phyloP scores from a whole-genome alignment of 2,797 vertebrate genomes.

The Natrix natrix region DNA sequence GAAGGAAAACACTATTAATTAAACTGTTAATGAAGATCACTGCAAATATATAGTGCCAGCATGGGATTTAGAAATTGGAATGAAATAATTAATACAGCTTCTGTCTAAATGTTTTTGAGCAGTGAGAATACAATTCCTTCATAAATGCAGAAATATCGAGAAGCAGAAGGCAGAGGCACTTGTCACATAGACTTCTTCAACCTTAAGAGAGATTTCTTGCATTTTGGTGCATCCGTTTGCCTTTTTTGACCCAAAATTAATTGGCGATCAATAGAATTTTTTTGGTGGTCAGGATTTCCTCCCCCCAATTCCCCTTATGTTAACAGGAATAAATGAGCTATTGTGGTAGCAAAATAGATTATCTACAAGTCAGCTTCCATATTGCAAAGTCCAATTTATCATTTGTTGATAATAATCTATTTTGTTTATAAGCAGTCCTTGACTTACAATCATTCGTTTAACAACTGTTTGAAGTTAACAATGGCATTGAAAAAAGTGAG shows the following conservation, averaged over 20 bases:
- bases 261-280: background rate
- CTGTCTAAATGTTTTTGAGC: constrained; percentile 63
- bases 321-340: background rate
- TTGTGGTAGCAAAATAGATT: background rate
- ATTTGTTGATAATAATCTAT: background rate
- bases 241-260: background rate
- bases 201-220: rapidly evolving
- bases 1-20: constrained; percentile 59
- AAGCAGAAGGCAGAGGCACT: constrained; percentile 38
- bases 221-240: background rate
- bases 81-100: constrained; percentile 65
- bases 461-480: background rate
- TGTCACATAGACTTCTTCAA: background rate
- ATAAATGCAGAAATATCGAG: constrained; percentile 60
- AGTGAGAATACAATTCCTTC: constrained; percentile 58
- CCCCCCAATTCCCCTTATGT: no score
- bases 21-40: constrained; percentile 59
- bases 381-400: background rate
- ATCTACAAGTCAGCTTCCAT: background rate
- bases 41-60: constrained; percentile 57
- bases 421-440: background rate
- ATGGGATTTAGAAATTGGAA: constrained; percentile 64
- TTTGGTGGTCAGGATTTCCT: no score
- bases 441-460: background rate
- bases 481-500: background rate